phyloP scores from a whole-genome alignment of 1,140 invertebrate species.

The Thereuonema tuberculata region DNA sequence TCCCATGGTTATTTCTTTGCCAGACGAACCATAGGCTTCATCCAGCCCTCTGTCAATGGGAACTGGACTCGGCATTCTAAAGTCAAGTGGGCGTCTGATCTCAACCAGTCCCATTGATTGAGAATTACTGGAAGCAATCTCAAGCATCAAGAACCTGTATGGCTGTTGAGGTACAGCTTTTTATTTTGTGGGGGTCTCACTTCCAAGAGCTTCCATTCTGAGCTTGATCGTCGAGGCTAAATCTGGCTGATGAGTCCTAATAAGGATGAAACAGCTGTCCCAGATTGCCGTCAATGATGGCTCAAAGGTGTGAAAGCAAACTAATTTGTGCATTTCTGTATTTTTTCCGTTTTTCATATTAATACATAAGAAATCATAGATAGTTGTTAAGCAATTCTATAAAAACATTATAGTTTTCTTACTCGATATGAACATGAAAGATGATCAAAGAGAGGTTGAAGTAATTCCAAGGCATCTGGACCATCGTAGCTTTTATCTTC shows the following conservation, averaged over 20 bases:
- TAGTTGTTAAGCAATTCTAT: background rate
- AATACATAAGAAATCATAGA: conserved; percentile 12
- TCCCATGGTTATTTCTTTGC: too few relatives aligned
- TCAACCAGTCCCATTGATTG: background rate
- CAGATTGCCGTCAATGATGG: too few relatives aligned
- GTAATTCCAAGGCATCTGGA: conserved; percentile 55
- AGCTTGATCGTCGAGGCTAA: too few relatives aligned
- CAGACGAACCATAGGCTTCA: too few relatives aligned
- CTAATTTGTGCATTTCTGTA: too few relatives aligned
- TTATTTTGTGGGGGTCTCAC: background rate
- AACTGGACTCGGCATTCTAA: too few relatives aligned
- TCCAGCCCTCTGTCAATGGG: too few relatives aligned
- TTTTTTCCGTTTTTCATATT: too few relatives aligned
- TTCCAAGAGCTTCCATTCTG: background rate
- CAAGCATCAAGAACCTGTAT: background rate
- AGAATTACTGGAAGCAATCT: background rate
- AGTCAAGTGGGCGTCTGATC: too few relatives aligned
- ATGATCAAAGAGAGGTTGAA: conserved; percentile 58
- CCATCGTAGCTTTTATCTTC: conserved; percentile 34
- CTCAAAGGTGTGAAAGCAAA: too few relatives aligned
- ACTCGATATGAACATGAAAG: conserved; percentile 63
- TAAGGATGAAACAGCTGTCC: too few relatives aligned
- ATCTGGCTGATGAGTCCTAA: too few relatives aligned
- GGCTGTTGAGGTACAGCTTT: background rate
- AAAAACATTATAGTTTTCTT: conserved; percentile 15